These are phyloP conservation scores for Cremastinae sp. DNA, from an alignment of 2,888 invertebrate species.

Conservation along the genomic window DNA sequence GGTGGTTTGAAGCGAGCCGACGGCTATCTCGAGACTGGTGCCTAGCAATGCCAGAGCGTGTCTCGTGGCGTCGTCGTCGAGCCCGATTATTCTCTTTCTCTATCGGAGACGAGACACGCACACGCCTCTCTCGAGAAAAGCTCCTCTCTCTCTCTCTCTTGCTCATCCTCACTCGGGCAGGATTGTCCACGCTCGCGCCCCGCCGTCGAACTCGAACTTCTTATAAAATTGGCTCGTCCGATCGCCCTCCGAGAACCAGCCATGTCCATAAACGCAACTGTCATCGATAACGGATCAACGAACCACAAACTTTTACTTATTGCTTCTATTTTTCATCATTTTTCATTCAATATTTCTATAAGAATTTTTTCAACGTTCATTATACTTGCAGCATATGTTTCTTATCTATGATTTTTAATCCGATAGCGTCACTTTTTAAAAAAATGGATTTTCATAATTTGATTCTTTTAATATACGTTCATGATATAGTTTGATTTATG, in stretches of 20 bases:
- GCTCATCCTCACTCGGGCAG: conserved; percentile 18
- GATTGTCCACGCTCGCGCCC: conserved; percentile 32
- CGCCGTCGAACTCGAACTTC: conserved; percentile 59
- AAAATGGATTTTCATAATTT: no score
- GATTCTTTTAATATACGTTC: no score
- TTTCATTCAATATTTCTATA: background rate
- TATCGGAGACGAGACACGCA: conserved; percentile 55
- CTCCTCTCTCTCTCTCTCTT: conserved; percentile 38
- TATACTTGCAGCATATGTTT: no score
- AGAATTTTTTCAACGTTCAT: no score
- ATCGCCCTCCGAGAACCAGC: conserved; percentile 9
- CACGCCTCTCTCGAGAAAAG: conserved; percentile 32
- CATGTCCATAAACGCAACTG: background rate
- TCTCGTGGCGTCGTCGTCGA: conserved; percentile 75
- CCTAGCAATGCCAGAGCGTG: conserved; percentile 79
- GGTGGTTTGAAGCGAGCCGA: conserved; percentile 78
- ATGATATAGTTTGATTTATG: background rate
- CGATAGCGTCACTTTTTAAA: no score
- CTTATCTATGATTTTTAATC: no score
- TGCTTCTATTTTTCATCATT: background rate
- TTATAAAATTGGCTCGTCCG: conserved; percentile 59
- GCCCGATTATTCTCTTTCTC: conserved; percentile 62
- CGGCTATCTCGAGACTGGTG: conserved; percentile 80
- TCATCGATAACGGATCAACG: background rate
- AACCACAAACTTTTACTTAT: no score